A percentile compares a stretch with the other conserved stretches of the same genome.
phyloP scores from a whole-genome alignment of 2,797 vertebrate genomes.

The Ambastaia sidthimunki region DNA sequence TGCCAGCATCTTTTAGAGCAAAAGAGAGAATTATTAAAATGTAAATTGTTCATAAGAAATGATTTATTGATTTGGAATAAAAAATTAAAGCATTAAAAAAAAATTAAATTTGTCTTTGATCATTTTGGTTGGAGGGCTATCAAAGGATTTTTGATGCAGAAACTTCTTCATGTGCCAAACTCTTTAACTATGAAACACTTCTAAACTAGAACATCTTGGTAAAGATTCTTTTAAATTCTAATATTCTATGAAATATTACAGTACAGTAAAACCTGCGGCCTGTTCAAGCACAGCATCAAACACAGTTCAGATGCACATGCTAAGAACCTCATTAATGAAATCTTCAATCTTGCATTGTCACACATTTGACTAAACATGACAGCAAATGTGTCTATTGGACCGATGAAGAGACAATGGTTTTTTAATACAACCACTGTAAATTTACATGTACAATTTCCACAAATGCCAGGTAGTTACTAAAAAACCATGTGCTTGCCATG shows the following conservation, averaged over 20 bases:
- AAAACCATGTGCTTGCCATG: too few species aligned
- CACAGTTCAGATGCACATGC: not conserved
- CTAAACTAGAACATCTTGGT: not conserved
- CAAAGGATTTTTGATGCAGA: conserved; percentile 3
- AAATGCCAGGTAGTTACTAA: too few species aligned
- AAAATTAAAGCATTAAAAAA: not conserved
- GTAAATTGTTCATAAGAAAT: not conserved
- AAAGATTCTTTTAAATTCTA: conserved; percentile 2
- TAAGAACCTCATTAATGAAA: not conserved
- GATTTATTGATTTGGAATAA: not conserved
- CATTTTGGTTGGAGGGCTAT: conserved; percentile 3
- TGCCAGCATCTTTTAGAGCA: conserved; percentile 79
- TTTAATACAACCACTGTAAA: too few species aligned
- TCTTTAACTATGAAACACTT: not conserved
- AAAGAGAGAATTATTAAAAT: conserved; percentile 10
- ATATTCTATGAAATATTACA: not conserved
- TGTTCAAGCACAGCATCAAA: not conserved
- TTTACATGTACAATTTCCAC: too few species aligned
- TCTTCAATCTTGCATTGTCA: not conserved
- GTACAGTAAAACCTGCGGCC: not conserved
- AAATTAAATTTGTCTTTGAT: too few species aligned
- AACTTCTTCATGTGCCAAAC: not conserved
- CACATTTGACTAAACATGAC: conserved; percentile 1
- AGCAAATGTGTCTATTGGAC: not conserved
- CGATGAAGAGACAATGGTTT: not conserved